phyloP scores from a whole-genome alignment of 2,888 invertebrate genomes.

The Incurvaria masculella region DNA sequence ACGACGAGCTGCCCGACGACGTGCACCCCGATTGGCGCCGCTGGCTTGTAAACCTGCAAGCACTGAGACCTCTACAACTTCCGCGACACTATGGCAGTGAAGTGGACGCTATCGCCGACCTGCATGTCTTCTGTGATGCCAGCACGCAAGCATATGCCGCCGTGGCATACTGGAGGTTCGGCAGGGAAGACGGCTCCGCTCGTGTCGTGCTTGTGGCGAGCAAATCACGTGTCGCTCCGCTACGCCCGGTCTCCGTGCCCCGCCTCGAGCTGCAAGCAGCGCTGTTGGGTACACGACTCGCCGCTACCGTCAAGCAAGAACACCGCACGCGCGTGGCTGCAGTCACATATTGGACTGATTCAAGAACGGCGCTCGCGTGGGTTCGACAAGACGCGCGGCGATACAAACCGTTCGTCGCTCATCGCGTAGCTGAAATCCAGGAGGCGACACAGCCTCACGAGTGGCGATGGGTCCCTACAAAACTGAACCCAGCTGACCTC shows the following conservation, averaged over 20 bases:
- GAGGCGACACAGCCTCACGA: neutral
- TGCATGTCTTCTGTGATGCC: slow-evolving; percentile 3
- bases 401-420: slow-evolving; percentile 2
- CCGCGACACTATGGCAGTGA: neutral
- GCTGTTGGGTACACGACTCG: slow-evolving; percentile 8
- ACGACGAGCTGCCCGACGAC: neutral
- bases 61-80: neutral
- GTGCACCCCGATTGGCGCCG: neutral
- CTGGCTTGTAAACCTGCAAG: neutral
- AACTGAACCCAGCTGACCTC: slow-evolving; percentile 11
- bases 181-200: neutral
- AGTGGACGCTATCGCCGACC: neutral
- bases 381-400: neutral
- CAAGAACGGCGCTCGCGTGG: neutral
- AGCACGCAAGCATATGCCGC: neutral
- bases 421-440: neutral
- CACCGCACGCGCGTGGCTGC: neutral
- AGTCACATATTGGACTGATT: neutral
- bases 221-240: slow-evolving; percentile 1
- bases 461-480: slow-evolving; percentile 14
- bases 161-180: neutral
- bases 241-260: neutral
- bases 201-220: neutral
- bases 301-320: slow-evolving; percentile 1
- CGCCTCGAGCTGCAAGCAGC: slow-evolving; percentile 9